Evolutionary conservation across 2,888 invertebrate genomes (phyloP), one percentile per base, ranked within the genome.

Genomic region (Gastracanthus pulcherrimus): DNA sequence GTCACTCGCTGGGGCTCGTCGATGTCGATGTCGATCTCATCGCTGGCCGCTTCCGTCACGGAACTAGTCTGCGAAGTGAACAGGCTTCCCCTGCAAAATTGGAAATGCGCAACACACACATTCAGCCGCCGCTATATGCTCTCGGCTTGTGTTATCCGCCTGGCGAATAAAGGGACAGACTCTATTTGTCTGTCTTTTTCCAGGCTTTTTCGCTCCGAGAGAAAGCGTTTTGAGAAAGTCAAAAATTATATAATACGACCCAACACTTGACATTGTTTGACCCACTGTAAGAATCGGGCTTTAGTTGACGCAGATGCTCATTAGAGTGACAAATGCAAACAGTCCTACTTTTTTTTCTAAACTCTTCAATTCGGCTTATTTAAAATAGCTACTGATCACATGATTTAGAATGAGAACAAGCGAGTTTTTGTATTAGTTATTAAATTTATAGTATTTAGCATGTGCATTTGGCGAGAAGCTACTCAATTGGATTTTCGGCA

Each of bases 21-120:
- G 82, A 92, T 92, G 89, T 93, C 93, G 82, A 93, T 92, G 89
- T 95, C 95, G 84, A 95, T 94, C 88, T 95, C 95, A 87, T 95
- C 95, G 86, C 95, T 95, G 60, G 94, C 94, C 62, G 94, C 94
- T 90, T 95, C 95, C 23, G 95, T 95, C 66, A 94, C 94, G 62
- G 94, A 94, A 90, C 94, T 95, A 48, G 94, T 94, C 91, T 95
- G 95, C 80, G 90, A 90, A 76, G 90, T 90, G 86, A 90, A 90
- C 81, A 90, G 87, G 84, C 90, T 90, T 83, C 90, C 90, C 87
- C 90, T 90, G 88, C 84, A 87, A 88, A 90, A 79, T 86, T 87
- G 88, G 87, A 89, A 90, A 89, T 84, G 87, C 86, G 81, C 89
- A 89, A 87, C 83, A 89, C 87, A 88, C 86, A 88, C 86, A 55